Evolutionary conservation across 2,888 invertebrate species (phyloP), one percentile per base, ranked within the genome.

Genomic region (Brenthis daphne): DNA sequence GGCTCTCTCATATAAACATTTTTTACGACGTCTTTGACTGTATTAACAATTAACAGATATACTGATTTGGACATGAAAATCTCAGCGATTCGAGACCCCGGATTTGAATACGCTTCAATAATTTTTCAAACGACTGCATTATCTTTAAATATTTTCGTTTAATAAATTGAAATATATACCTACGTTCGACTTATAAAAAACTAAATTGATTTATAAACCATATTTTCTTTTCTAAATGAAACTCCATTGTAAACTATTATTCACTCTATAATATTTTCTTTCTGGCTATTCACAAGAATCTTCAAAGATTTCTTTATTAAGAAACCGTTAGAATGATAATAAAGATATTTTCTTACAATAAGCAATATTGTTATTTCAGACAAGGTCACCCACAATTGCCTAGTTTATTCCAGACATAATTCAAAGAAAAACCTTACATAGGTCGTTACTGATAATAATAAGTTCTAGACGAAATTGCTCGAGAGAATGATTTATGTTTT

Each of bases 391-490:
- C 29, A 56, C 64, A 71, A 71, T 65, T 68, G 71, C 47, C 64
- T 65, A 50, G 67, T 67, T 61, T 71, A 60, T 64, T 48, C 56
- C 55, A 53, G 14, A 66, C 43, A 37, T 66, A 64, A 63, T 58
- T 55, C 69, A 29, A 66, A 64, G 64, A 66, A 70, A 57, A 56
- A 65, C 64, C 65, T 53, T 57, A 58, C 50, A 66, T 67, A 80
- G 79, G 82, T 85, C 85, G 78, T 87, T 86, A 85, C 82, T 79
- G 77, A 82, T 82, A 83, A 83, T 82, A 81, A 81, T 81, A 73
- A 74, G 76, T 74, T 69, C 77, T 78, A 77, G 13, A 54, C 71
- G 69, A 73, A 76, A 75, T 76, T 77, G 72, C 55, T 68, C 50
- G 61, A 24, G 76, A 77, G 67, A 67, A 78, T 83, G 84, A 89